These are phyloP conservation scores for Sarcophaga subvicina DNA, from an alignment of 2,888 invertebrate species.

Conservation along the genomic window DNA sequence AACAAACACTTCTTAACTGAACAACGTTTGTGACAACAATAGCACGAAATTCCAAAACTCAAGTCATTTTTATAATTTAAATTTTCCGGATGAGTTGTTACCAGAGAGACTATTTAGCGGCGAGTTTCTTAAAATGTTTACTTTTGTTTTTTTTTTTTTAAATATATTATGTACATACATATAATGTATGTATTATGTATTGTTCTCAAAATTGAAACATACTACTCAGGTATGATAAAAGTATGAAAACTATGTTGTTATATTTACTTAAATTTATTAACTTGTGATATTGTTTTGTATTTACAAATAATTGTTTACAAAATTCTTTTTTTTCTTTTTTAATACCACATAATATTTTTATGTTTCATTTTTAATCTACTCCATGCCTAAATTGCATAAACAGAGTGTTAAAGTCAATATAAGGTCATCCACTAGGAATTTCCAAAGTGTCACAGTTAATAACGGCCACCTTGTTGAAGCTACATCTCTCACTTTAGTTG, in stretches of 20 bases:
- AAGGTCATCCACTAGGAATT: not conserved
- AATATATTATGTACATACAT: constrained; percentile 34
- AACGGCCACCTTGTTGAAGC: too few relatives aligned
- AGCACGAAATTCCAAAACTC: constrained; percentile 76
- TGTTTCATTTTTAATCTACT: not conserved
- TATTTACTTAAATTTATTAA: not conserved
- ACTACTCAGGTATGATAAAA: not conserved
- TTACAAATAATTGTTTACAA: not conserved
- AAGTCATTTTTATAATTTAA: constrained; percentile 79
- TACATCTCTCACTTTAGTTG: too few relatives aligned
- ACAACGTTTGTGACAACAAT: constrained; percentile 71
- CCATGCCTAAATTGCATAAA: constrained; percentile 11
- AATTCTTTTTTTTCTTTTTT: not conserved
- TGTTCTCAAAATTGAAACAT: not conserved
- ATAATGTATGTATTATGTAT: constrained; percentile 31
- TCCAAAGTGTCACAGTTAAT: too few relatives aligned
- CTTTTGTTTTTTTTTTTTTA: constrained; percentile 33
- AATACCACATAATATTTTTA: not conserved
- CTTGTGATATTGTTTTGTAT: not conserved
- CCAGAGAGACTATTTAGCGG: constrained; percentile 37
- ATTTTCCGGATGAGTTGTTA: constrained; percentile 79
- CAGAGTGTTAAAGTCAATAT: not conserved
- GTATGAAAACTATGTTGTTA: not conserved
- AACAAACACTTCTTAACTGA: constrained; percentile 33
- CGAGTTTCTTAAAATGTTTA: constrained; percentile 55